Percentiles rank a stretch among this genome's conserved stretches.
Evolutionary conservation across 2,888 invertebrate species (phyloP).

Genomic region (Ferdinandea cuprea): DNA sequence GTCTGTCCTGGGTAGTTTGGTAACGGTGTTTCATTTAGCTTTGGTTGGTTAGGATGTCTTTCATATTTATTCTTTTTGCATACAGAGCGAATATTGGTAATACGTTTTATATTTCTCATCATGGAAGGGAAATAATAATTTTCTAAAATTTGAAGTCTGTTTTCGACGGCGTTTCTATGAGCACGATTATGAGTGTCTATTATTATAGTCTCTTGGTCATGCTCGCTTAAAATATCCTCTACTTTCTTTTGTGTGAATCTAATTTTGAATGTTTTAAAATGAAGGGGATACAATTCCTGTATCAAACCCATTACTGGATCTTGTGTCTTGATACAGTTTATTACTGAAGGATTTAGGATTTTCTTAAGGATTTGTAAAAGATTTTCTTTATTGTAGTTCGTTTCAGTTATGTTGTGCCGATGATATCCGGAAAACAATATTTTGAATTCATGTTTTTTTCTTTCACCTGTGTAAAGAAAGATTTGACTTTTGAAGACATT

Average conservation of each 20-base stretch:
- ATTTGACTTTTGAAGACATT: too few species aligned
- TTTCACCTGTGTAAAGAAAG: too few species aligned
- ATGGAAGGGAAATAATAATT: conserved; percentile 40
- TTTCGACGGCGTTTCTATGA: too few species aligned
- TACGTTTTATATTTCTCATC: conserved; percentile 6
- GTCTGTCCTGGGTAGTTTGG: conserved; percentile 49
- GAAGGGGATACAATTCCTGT: conserved; percentile 7
- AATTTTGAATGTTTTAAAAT: conserved; percentile 2
- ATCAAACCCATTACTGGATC: conserved; percentile 29
- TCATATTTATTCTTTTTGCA: conserved; percentile 38
- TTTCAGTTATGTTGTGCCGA: not conserved
- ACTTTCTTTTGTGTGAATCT: conserved; percentile 1
- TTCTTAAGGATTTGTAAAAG: conserved; percentile 3
- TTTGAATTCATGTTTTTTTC: too few species aligned
- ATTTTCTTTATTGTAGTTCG: not conserved
- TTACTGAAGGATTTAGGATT: conserved; percentile 25
- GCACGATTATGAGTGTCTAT: not conserved
- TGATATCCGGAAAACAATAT: too few species aligned
- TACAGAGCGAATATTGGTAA: too few species aligned
- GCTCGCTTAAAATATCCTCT: not conserved
- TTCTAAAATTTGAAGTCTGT: conserved; percentile 27
- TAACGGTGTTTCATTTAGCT: conserved; percentile 33
- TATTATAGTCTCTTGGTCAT: not conserved
- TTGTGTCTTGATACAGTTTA: conserved; percentile 23
- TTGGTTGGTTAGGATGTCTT: conserved; percentile 40